These are phyloP conservation scores for Plecotus auritus DNA, from an alignment of 2,113 vertebrate genomes.

Conservation along the genomic window DNA sequence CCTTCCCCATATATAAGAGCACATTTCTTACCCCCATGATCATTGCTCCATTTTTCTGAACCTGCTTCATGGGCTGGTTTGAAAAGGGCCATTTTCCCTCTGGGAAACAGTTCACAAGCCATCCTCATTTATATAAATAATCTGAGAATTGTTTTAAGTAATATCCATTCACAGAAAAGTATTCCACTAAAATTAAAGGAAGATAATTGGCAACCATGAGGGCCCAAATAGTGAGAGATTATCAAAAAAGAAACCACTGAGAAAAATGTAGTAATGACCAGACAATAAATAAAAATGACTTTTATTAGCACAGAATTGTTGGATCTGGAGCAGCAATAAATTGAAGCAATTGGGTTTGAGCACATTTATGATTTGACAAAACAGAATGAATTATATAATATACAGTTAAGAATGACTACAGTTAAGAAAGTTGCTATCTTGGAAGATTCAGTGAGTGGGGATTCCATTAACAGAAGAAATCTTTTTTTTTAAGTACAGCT, in stretches of 20 bases:
- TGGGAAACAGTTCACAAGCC: not conserved
- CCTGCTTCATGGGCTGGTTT: not conserved
- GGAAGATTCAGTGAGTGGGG: not conserved
- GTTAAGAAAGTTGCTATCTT: not conserved
- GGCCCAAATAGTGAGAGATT: not conserved
- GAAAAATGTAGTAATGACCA: not conserved
- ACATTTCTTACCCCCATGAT: not conserved
- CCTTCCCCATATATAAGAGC: not conserved
- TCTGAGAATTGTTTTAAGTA: not conserved
- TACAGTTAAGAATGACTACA: not conserved
- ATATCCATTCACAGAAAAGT: not conserved
- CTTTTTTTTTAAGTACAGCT: not conserved
- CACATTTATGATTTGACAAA: not conserved
- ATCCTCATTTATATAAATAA: not conserved
- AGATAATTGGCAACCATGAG: not conserved
- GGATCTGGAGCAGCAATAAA: not conserved
- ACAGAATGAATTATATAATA: not conserved
- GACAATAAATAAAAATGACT: not conserved
- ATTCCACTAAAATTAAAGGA: not conserved
- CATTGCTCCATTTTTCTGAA: not conserved
- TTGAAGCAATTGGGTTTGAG: not conserved
- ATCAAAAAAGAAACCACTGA: not conserved
- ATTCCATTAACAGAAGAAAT: not conserved
- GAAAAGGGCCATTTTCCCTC: not conserved
- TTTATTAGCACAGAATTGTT: not conserved